Evolutionary conservation across 1,140 invertebrate genomes (phyloP).

Genomic region (Drosophila ercepeae): DNA sequence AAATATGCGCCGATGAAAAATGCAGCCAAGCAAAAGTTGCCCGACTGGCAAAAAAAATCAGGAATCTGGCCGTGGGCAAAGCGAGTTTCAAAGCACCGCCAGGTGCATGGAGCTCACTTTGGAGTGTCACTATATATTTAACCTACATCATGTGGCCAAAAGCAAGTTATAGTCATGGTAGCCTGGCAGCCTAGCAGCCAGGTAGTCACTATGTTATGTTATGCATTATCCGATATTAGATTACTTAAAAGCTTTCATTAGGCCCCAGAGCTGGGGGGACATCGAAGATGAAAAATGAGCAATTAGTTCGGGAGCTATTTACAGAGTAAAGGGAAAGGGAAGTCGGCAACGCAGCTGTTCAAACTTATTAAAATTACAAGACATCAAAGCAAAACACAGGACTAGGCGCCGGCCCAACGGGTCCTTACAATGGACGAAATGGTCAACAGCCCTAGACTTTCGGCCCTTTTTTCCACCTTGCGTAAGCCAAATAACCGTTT

Average conservation of each 20-base stretch:
- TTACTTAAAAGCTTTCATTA: slow-evolving; percentile 59
- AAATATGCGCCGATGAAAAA: slow-evolving; percentile 60
- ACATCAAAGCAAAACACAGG: slow-evolving; percentile 73
- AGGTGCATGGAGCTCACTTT: slow-evolving; percentile 33
- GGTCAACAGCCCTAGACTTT: slow-evolving; percentile 14
- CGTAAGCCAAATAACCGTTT: slow-evolving; percentile 74
- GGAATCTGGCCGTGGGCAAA: slow-evolving; percentile 16
- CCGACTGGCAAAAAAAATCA: slow-evolving; percentile 19
- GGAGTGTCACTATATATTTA: slow-evolving; percentile 75
- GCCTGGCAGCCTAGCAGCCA: background rate
- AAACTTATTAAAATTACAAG: slow-evolving; percentile 80
- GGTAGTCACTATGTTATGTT: background rate
- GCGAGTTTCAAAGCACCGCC: slow-evolving; percentile 45
- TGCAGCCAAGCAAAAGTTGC: slow-evolving; percentile 42
- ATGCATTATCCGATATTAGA: slow-evolving; percentile 5
- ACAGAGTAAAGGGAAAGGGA: slow-evolving; percentile 40
- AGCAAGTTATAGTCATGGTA: slow-evolving; percentile 59
- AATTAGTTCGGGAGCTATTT: slow-evolving; percentile 80
- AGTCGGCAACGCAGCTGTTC: slow-evolving; percentile 9
- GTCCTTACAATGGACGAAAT: background rate
- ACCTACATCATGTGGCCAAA: slow-evolving; percentile 62
- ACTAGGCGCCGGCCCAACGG: no score
- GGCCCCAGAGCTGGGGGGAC: slow-evolving; percentile 38
- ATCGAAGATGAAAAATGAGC: slow-evolving; percentile 67
- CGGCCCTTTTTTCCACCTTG: slow-evolving; percentile 54